These are phyloP conservation scores for Strix aluco DNA, from an alignment of 2,113 vertebrate species.

Conservation along the genomic window DNA sequence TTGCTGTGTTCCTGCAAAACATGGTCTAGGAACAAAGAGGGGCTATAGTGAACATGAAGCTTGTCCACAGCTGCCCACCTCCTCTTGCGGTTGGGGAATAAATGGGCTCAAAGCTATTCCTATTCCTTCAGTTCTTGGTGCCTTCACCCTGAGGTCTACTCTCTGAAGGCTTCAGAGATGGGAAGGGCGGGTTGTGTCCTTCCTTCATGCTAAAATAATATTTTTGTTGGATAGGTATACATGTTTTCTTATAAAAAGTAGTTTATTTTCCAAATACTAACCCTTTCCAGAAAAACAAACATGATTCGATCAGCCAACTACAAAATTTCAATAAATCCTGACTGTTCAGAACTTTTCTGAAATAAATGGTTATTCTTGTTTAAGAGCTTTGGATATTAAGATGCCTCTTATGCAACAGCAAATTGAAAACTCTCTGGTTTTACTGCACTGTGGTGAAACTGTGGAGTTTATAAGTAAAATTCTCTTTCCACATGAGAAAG, in stretches of 20 bases:
- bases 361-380: not conserved
- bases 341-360: not conserved
- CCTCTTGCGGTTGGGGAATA: not conserved
- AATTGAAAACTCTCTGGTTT: not conserved
- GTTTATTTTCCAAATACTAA: not conserved
- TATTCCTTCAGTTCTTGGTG: fast-evolving
- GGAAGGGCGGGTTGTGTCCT: not conserved
- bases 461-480: not conserved
- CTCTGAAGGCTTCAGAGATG: not conserved
- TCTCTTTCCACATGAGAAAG: not conserved
- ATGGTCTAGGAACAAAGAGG: not conserved
- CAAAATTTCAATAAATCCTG: not conserved
- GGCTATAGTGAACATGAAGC: fast-evolving
- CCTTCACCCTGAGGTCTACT: not conserved
- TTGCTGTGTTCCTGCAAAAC: not conserved
- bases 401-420: not conserved
- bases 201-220: not conserved
- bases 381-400: not conserved
- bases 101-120: not conserved
- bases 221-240: not conserved
- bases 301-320: not conserved
- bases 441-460: not conserved
- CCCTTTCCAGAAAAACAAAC: not conserved
- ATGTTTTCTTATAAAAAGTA: not conserved
- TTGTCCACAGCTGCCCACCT: not conserved